Conservation (phyloP, 2,113 vertebrate genomes). For the Pteruthius melanotis region DNA sequence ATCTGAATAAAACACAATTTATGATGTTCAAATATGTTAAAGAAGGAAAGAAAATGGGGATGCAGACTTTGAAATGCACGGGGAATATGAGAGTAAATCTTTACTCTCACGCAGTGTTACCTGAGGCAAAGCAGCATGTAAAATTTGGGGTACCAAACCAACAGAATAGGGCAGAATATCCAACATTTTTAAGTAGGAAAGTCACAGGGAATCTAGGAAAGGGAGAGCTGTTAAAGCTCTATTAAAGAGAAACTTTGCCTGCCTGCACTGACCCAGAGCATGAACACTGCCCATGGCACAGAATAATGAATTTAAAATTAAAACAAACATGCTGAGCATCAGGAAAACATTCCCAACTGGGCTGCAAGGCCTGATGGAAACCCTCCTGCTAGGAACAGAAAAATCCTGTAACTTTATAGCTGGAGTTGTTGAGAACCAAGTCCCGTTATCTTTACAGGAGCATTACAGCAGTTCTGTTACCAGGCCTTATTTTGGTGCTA, state of each 20-base stretch:
- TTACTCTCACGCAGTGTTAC: background rate
- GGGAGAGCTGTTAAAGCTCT: background rate
- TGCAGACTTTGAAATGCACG: background rate
- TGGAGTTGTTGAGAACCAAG: background rate
- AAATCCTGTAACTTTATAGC: background rate
- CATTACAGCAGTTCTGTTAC: background rate
- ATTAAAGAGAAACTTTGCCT: background rate
- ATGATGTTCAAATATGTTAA: background rate
- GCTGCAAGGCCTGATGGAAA: background rate
- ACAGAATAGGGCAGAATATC: background rate
- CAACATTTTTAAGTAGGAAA: background rate
- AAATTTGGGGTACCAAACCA: background rate
- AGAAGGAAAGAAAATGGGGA: background rate
- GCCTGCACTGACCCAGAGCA: background rate
- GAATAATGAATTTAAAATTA: background rate
- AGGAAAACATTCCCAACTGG: background rate
- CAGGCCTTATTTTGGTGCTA: background rate
- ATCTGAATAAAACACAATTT: background rate
- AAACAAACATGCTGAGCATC: background rate
- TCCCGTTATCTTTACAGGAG: background rate
- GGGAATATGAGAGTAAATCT: background rate
- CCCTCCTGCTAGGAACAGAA: background rate
- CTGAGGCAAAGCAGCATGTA: background rate
- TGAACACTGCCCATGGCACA: background rate
- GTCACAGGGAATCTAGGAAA: background rate